Conservation (phyloP, 2,888 invertebrate genomes). For the Drosophila longiperda region DNA sequence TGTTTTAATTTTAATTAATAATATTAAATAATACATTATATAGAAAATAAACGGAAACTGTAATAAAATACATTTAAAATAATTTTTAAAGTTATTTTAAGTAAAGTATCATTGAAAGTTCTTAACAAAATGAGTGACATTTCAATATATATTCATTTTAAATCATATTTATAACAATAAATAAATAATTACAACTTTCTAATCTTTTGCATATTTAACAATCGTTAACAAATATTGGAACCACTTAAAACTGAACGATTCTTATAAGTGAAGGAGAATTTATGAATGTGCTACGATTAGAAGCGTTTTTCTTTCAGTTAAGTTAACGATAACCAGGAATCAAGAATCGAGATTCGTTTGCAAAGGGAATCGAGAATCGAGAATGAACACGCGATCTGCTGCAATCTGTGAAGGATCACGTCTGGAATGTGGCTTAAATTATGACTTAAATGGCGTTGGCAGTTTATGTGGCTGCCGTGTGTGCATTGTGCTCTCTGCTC, state of each 20-base stretch:
- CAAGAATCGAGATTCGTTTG: background rate
- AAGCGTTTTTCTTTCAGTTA: slow-evolving; percentile 51
- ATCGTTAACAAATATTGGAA: background rate
- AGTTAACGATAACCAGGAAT: slow-evolving; percentile 41
- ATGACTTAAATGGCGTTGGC: slow-evolving; percentile 82
- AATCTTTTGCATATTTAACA: too few relatives aligned
- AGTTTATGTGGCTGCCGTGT: slow-evolving; percentile 80
- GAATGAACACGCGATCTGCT: slow-evolving; percentile 71
- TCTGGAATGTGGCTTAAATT: slow-evolving; percentile 81
- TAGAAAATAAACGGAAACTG: background rate
- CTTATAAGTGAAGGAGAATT: slow-evolving; percentile 49
- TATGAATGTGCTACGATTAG: slow-evolving; percentile 75
- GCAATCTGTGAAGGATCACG: slow-evolving; percentile 81
- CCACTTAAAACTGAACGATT: background rate
- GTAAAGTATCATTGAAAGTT: too few relatives aligned
- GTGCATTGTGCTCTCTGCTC: slow-evolving; percentile 60
- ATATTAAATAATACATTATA: background rate
- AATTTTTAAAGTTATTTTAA: too few relatives aligned
- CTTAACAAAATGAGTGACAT: too few relatives aligned
- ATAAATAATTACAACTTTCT: too few relatives aligned
- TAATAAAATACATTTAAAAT: too few relatives aligned
- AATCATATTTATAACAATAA: too few relatives aligned
- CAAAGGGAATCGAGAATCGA: slow-evolving; percentile 14
- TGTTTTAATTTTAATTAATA: background rate
- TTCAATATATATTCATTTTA: too few relatives aligned